These are phyloP conservation scores for Drosophila pachea DNA, from an alignment of 1,140 invertebrate genomes.

Conservation along the genomic window DNA sequence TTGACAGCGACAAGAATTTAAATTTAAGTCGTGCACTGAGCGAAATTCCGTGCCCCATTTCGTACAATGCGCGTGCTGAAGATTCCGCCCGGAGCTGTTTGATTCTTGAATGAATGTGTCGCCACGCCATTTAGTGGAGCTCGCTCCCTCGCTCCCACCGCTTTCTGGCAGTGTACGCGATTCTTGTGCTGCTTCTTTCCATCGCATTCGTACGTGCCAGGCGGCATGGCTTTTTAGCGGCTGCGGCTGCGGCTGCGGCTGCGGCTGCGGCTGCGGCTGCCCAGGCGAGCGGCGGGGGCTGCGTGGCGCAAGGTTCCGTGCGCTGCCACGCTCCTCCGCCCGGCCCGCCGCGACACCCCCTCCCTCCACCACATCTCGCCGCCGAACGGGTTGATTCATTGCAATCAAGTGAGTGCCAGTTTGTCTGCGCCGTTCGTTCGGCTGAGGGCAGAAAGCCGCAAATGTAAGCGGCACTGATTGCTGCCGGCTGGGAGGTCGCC, in stretches of 20 bases:
- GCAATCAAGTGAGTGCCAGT: slow-evolving; percentile 75
- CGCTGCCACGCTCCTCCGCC: slow-evolving; percentile 36
- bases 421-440: slow-evolving; percentile 68
- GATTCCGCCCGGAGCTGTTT: too few species aligned
- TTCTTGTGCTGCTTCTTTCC: slow-evolving; percentile 29
- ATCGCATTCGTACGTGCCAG: slow-evolving; percentile 30
- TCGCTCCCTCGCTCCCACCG: background rate
- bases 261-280: slow-evolving; percentile 2
- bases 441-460: slow-evolving; percentile 43
- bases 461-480: slow-evolving; percentile 49
- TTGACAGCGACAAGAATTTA: slow-evolving; percentile 35
- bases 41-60: background rate
- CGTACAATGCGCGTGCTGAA: too few species aligned
- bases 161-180: slow-evolving; percentile 13
- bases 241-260: background rate
- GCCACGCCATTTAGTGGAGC: background rate
- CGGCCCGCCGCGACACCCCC: slow-evolving; percentile 28
- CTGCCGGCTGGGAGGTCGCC: background rate
- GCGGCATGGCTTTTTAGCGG: slow-evolving; percentile 23
- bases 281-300: slow-evolving; percentile 16
- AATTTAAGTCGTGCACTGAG: slow-evolving; percentile 28
- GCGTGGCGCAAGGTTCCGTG: slow-evolving; percentile 67
- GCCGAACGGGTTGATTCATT: slow-evolving; percentile 42
- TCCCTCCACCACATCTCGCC: background rate
- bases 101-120: too few species aligned